Conservation (phyloP, 2,888 invertebrate genomes). For the Prenolepis imparis region DNA sequence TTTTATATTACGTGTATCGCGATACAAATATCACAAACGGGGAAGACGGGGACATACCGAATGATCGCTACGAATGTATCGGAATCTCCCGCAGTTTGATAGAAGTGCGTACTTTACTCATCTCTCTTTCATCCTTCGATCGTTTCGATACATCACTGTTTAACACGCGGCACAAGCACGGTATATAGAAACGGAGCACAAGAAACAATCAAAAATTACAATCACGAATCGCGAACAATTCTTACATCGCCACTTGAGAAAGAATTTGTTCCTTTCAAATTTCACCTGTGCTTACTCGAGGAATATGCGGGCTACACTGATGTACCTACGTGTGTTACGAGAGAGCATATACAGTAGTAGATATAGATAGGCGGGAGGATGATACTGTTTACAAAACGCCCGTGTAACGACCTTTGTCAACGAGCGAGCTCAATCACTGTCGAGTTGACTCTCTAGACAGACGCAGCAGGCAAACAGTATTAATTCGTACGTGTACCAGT, state of each 20-base stretch:
- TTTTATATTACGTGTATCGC: slow-evolving; percentile 23
- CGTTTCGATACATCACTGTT: background rate
- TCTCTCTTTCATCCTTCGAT: background rate
- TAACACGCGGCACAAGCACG: background rate
- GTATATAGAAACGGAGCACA: background rate
- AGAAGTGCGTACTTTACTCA: background rate
- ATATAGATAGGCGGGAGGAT: slow-evolving; percentile 1
- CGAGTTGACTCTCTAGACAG: slow-evolving; percentile 34
- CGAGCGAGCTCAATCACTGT: slow-evolving; percentile 32
- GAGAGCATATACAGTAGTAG: background rate
- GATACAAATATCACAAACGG: background rate
- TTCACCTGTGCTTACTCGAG: background rate
- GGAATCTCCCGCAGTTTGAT: background rate
- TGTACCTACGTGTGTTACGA: background rate
- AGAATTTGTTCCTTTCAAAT: background rate
- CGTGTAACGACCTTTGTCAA: slow-evolving; percentile 44
- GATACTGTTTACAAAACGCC: slow-evolving; percentile 34
- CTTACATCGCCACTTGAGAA: background rate
- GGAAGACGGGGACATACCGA: slow-evolving; percentile 1
- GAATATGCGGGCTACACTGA: background rate
- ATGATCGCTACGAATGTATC: background rate
- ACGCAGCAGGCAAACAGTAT: slow-evolving; percentile 23
- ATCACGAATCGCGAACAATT: background rate
- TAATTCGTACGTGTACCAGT: slow-evolving; percentile 15
- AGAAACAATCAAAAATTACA: background rate